Evolutionary conservation across 2,797 vertebrate genomes (phyloP).

Genomic region (Spatula versicolor): DNA sequence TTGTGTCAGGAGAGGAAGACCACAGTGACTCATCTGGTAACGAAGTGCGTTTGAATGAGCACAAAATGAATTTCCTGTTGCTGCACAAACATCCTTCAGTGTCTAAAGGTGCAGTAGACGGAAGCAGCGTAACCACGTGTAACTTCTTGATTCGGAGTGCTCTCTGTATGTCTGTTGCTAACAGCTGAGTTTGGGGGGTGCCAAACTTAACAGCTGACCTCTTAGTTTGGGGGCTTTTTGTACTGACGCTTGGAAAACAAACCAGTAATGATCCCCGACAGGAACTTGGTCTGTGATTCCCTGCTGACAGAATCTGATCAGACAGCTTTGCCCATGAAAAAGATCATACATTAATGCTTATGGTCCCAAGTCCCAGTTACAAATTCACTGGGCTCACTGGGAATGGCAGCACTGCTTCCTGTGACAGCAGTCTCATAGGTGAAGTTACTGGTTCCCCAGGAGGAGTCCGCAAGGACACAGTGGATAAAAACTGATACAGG

Average conservation of each 20-base stretch:
- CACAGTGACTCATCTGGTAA: background rate
- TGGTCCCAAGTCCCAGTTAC: background rate
- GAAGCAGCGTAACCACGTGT: accelerated
- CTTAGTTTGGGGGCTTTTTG: background rate
- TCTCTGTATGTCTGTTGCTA: background rate
- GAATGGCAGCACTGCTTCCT: background rate
- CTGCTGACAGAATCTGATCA: background rate
- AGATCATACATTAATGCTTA: background rate
- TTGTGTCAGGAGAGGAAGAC: accelerated
- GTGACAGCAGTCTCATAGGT: background rate
- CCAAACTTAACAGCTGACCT: background rate
- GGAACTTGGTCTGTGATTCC: background rate
- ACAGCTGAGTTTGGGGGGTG: background rate
- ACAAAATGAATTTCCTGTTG: background rate
- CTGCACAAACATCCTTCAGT: background rate
- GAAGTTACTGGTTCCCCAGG: background rate
- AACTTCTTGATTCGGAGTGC: background rate
- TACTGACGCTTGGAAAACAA: background rate
- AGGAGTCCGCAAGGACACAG: background rate
- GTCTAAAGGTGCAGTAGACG: accelerated
- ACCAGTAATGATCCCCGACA: background rate
- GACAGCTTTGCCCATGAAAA: background rate
- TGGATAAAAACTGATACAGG: background rate
- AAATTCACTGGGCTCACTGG: background rate
- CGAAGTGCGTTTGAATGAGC: background rate